A percentile compares a stretch with the other conserved stretches of the same genome.
Conservation (phyloP, 1,140 invertebrate species). For the Brachionus rubens region DNA sequence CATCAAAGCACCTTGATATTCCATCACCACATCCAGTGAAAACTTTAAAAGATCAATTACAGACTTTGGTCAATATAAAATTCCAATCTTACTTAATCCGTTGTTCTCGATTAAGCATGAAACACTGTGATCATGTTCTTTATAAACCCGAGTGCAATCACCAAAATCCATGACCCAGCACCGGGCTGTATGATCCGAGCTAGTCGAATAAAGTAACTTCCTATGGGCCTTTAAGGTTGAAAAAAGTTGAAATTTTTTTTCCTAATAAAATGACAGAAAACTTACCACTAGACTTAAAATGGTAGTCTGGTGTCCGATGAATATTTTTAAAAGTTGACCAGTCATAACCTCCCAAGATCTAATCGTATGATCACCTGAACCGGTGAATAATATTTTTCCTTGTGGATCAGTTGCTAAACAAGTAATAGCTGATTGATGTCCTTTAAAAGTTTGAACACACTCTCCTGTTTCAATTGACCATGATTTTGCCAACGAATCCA, state of each 20-base stretch:
- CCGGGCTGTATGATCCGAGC: slow-evolving; percentile 62
- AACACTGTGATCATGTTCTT: slow-evolving; percentile 62
- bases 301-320: slow-evolving; percentile 62
- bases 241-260: no score
- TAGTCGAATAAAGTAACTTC: slow-evolving; percentile 64
- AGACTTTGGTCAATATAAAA: not conserved
- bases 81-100: slow-evolving; percentile 60
- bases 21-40: slow-evolving; percentile 62
- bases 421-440: slow-evolving; percentile 62
- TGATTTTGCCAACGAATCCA: slow-evolving; percentile 61
- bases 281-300: slow-evolving; percentile 52
- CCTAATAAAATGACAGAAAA: no score
- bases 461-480: slow-evolving; percentile 63
- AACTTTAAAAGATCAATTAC: slow-evolving; percentile 52
- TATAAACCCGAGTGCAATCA: slow-evolving; percentile 63
- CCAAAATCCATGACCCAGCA: slow-evolving; percentile 66
- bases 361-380: slow-evolving; percentile 61
- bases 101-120: slow-evolving; percentile 61
- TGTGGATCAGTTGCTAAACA: slow-evolving; percentile 61
- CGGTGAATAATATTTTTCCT: slow-evolving; percentile 61
- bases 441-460: slow-evolving; percentile 59
- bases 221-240: slow-evolving; percentile 54
- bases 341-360: slow-evolving; percentile 62
- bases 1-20: slow-evolving; percentile 60
- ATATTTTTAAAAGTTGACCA: slow-evolving; percentile 58